Evolutionary conservation across 2,113 vertebrate genomes (phyloP).

Genomic region (Edolisoma coerulescens): DNA sequence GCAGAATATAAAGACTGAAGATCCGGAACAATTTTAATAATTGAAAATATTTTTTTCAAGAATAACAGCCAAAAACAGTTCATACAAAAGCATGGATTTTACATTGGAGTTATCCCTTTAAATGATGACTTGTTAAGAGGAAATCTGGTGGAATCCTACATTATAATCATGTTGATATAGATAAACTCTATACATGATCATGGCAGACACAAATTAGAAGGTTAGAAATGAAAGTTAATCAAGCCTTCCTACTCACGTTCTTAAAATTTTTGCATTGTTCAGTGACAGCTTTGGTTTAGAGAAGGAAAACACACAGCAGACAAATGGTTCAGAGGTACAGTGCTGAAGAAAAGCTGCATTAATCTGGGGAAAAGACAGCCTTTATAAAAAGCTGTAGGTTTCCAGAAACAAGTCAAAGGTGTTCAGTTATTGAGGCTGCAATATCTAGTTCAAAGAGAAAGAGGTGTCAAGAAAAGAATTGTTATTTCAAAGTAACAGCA

Average conservation of each 20-base stretch:
- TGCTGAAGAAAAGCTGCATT: neutral
- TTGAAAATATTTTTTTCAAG: neutral
- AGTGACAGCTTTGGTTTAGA: neutral
- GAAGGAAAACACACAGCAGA: neutral
- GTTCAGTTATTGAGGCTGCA: neutral
- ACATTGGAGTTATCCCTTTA: neutral
- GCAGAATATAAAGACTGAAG: neutral
- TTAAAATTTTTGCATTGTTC: neutral
- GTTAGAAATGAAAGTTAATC: neutral
- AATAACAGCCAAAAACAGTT: neutral
- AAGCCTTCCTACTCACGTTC: neutral
- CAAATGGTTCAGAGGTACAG: neutral
- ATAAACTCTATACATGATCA: neutral
- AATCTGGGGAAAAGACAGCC: neutral
- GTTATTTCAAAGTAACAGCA: neutral
- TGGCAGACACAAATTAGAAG: neutral
- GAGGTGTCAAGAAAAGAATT: neutral
- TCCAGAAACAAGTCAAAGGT: neutral
- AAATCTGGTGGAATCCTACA: neutral
- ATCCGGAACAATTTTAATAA: neutral
- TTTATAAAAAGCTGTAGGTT: neutral
- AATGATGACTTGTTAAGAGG: neutral
- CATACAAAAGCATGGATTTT: neutral
- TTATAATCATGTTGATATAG: neutral
- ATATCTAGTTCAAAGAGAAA: neutral